A percentile compares a stretch with the other conserved stretches of the same genome.
Conservation (phyloP, 2,113 vertebrate species). For the Neolamprologus longior region DNA sequence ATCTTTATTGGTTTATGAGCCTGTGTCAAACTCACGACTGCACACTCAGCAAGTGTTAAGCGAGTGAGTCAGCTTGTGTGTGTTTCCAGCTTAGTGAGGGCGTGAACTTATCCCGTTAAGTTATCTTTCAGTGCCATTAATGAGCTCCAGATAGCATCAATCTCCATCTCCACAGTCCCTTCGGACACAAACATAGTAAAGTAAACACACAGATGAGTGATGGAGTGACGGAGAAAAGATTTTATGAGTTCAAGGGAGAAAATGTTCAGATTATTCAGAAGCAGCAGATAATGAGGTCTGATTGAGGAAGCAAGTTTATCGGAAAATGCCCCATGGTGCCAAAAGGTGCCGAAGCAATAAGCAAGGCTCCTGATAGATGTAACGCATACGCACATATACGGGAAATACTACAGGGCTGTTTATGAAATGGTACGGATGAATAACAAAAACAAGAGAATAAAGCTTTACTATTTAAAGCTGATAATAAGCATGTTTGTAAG, state of each 20-base stretch:
- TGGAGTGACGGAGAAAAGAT: background rate
- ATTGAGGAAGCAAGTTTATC: background rate
- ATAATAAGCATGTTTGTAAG: background rate
- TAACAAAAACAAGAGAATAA: background rate
- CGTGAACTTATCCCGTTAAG: background rate
- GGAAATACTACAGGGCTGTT: background rate
- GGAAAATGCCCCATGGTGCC: background rate
- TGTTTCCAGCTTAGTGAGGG: background rate
- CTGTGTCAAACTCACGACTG: background rate
- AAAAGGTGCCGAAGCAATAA: background rate
- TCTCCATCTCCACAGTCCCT: background rate
- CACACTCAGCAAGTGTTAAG: background rate
- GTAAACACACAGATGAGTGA: background rate
- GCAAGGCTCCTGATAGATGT: background rate
- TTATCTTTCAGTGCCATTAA: constrained; percentile 3
- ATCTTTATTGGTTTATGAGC: background rate
- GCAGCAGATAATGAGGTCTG: background rate
- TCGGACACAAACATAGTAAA: background rate
- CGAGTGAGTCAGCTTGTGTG: background rate
- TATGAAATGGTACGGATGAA: background rate
- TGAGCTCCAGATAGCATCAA: background rate
- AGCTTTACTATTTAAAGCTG: background rate
- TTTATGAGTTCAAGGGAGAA: background rate
- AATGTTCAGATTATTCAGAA: background rate
- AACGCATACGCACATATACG: background rate